Percentiles rank a stretch among this genome's conserved stretches.
phyloP scores from a whole-genome alignment of 2,113 vertebrate species.

The Nycticryphes semicollaris region DNA sequence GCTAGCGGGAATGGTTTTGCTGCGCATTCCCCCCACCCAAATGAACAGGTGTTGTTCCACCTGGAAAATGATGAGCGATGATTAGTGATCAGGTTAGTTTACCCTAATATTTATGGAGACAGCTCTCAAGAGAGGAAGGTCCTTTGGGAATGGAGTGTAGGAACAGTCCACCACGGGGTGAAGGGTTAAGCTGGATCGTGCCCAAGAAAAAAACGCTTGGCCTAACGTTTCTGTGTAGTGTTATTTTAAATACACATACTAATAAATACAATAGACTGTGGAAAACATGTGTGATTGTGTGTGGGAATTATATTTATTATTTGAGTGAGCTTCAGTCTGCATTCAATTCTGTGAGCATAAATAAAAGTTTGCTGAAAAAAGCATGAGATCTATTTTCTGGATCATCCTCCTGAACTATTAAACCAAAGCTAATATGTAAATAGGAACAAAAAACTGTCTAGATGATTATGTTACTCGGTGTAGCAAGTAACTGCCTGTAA shows the following conservation, averaged over 20 bases:
- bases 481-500: neutral
- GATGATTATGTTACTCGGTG: neutral
- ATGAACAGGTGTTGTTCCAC: neutral
- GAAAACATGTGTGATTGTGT: neutral
- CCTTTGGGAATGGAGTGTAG: neutral
- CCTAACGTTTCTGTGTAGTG: neutral
- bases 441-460: neutral
- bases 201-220: neutral
- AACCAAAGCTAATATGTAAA: neutral
- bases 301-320: neutral
- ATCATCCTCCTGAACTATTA: neutral
- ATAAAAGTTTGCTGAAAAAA: neutral
- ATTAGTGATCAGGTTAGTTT: neutral
- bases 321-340: neutral
- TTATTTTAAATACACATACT: neutral
- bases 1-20: neutral
- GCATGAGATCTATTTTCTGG: slow-evolving; percentile 16
- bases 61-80: neutral
- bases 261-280: neutral
- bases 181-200: neutral
- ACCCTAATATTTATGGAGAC: neutral
- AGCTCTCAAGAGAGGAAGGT: neutral
- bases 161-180: rapidly evolving
- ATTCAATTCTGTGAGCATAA: neutral
- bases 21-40: neutral